Base-by-base conservation (phyloP, 2,888 invertebrate species). In the Monoplex corrugatus region DNA sequence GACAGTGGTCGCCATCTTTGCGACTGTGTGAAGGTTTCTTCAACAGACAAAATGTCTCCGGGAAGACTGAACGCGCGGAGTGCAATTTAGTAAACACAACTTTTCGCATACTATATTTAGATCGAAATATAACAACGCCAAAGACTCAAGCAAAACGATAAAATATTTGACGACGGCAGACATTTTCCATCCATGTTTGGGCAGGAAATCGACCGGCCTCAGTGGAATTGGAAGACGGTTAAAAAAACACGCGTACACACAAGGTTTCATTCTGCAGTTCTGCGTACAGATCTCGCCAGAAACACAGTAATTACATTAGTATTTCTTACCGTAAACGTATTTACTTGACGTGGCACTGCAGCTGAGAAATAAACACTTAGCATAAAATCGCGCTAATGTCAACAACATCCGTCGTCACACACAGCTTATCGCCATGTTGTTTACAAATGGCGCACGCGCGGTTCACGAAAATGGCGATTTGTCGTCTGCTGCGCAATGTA, bases 401-500 rank as follows among this genome's bases (percentile, higher is more conserved):
- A 84, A 84, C 32, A 16, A 45, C 84, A 57, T n/a, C 35, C n/a
- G 82, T 82, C 50, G 45, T 84, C 84, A 84, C 84, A 38, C 84
- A 57, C 84, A 57, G 84, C 84, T 84, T 57, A 28, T 45, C 88
- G 88, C 88, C 88, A 88, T 88, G 80, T 88, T 88, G 88, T 88
- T 88, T 88, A 88, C 88, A 88, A 88, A 88, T 88, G 88, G 88
- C 88, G 88, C 88, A 88, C 63, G 88, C 88, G 88, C 88, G 63
- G 88, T 45, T 19, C 68, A 63, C 80, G 63, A 57, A 88, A 86
- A 86, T 50, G 83, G 82, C 57, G 32, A 43, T 13, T 38, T 88
- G 88, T 88, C 88, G 88, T 88, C 88, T 88, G 88, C 83, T 88
- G 13, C 2, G 40, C 43, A 23, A 44, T 63, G 44, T 28, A 28